A percentile compares a stretch with the other conserved stretches of the same genome.
Conservation (phyloP, 1,140 invertebrate genomes). For the Aphis gossypii region DNA sequence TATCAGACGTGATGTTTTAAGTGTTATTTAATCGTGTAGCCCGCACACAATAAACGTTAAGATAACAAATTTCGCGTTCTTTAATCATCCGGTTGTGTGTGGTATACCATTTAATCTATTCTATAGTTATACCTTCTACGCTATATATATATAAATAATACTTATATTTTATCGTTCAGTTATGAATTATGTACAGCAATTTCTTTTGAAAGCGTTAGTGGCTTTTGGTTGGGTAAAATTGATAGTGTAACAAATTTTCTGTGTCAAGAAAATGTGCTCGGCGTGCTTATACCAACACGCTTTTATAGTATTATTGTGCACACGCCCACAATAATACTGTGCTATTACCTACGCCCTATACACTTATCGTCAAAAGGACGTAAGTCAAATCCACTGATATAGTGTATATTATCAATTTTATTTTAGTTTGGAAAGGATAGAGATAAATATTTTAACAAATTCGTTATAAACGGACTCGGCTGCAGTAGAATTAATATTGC, state of each 20-base stretch:
- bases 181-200: not conserved
- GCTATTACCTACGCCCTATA: not conserved
- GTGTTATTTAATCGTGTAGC: not conserved
- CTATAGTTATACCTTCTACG: too few species aligned
- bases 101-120: too few species aligned
- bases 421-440: not conserved
- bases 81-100: not conserved
- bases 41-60: not conserved
- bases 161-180: not conserved
- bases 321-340: not conserved
- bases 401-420: not conserved
- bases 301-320: constrained; percentile 21
- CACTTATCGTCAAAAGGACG: not conserved
- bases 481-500: not conserved
- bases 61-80: not conserved
- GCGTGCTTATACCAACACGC: not conserved
- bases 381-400: not conserved
- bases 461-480: not conserved
- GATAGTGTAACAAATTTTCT: constrained; percentile 16
- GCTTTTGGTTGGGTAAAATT: not conserved
- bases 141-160: too few species aligned
- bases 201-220: not conserved
- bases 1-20: not conserved
- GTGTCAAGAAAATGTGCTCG: not conserved
- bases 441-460: constrained; percentile 17